Evolutionary conservation across 2,797 vertebrate species (phyloP), one percentile per base, ranked within the genome.

Genomic region (Carapus acus): DNA sequence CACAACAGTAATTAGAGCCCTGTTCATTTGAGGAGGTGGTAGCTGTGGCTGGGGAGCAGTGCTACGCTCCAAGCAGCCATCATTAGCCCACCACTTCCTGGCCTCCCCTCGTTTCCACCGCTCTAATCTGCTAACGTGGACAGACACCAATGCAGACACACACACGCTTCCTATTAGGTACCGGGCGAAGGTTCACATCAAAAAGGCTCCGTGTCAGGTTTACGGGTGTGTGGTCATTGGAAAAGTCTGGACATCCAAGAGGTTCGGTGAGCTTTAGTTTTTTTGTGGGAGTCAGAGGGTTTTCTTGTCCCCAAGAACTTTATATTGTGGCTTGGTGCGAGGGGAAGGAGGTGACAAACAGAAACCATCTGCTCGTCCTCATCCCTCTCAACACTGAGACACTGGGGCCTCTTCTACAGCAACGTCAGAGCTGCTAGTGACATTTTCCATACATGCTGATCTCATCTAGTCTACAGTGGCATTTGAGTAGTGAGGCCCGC

Each of bases 61-160:
- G 42, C 49, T 50, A 56, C 65, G 62, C 48, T 62, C 62, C 61
- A 23, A 1, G 72, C 69, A 22, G 76, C 56, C 74, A 74, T 83
- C 77, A 80, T 85, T 81, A 84, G 69, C 74, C 69, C 69, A 74
- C 83, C 70, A 78, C 78, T 82, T 84, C 80, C 83, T 81, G 78
- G 55, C 73, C 55, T 65, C 65, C 53, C n/a, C 40, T 41, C 49
- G 39, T 67, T 65, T 68, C 65, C 39, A 49, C 53, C 43, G 34
- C 63, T 60, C 54, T 66, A 69, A 71, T 61, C 61, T 61, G 42
- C 68, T 64, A 59, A 76, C 58, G 67, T 48, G 63, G 74, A 75
- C 76, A 67, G 72, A 78, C 54, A 71, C 65, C 47, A 61, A 78
- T 56, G 45, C 50, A 53, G 6, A 42, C 43, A 60, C 80, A 82